phyloP scores from a whole-genome alignment of 1,140 invertebrate species.

The Atta colombica region DNA sequence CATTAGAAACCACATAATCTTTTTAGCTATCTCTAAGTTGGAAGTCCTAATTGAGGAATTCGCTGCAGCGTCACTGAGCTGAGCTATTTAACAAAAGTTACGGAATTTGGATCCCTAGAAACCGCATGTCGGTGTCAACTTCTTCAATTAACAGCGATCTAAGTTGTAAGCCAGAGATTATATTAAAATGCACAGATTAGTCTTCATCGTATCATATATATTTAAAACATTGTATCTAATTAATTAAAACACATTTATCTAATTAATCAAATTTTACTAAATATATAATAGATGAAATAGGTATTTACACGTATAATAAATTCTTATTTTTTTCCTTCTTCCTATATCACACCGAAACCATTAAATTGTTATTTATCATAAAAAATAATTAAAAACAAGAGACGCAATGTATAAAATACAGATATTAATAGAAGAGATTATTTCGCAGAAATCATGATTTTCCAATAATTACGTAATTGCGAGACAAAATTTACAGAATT shows the following conservation, averaged over 20 bases:
- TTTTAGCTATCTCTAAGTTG: slow-evolving; percentile 46
- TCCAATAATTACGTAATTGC: neutral
- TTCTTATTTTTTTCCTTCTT: neutral
- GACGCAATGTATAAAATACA: neutral
- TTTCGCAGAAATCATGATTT: slow-evolving; percentile 29
- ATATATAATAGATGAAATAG: neutral
- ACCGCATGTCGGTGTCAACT: slow-evolving; percentile 34
- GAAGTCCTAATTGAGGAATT: slow-evolving; percentile 46
- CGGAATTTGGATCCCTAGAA: slow-evolving; percentile 43
- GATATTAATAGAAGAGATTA: slow-evolving; percentile 5
- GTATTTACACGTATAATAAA: neutral
- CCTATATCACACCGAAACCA: neutral
- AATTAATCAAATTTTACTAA: neutral
- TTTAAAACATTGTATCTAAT: neutral
- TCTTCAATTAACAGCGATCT: slow-evolving; percentile 38
- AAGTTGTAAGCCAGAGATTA: slow-evolving; percentile 16
- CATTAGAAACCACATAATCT: slow-evolving; percentile 18
- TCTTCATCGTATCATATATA: neutral
- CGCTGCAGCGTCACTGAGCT: slow-evolving; percentile 25
- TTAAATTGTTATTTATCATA: neutral
- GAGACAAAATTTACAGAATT: slow-evolving; percentile 6
- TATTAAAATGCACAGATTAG: slow-evolving; percentile 34
- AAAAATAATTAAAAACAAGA: neutral
- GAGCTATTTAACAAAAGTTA: slow-evolving; percentile 57
- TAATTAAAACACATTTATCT: neutral